Evolutionary conservation across 2,797 vertebrate genomes (phyloP).

Genomic region (Threskiornis aethiopicus): DNA sequence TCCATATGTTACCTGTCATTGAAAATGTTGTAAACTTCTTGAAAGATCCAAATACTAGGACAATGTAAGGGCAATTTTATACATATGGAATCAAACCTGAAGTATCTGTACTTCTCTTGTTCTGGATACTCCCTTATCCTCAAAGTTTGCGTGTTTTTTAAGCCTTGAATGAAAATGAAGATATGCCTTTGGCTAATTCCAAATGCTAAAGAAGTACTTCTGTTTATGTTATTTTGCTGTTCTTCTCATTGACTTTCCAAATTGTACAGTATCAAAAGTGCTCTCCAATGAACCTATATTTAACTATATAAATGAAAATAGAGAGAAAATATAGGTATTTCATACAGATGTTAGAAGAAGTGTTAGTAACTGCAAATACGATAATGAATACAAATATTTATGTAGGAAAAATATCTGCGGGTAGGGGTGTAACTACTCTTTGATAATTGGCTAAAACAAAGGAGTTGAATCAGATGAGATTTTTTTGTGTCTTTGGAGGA

Average conservation of each 20-base stretch:
- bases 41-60: background rate
- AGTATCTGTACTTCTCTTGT: background rate
- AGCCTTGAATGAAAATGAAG: background rate
- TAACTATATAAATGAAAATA: background rate
- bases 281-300: background rate
- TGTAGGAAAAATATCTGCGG: background rate
- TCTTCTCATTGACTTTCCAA: background rate
- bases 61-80: background rate
- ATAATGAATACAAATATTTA: background rate
- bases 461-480: background rate
- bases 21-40: background rate
- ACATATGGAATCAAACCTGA: background rate
- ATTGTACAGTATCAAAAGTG: background rate
- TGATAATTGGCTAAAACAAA: background rate
- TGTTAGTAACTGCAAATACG: background rate
- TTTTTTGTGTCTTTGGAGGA: background rate
- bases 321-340: rapidly evolving
- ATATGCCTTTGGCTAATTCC: background rate
- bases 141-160: background rate
- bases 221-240: background rate
- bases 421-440: background rate
- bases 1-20: background rate
- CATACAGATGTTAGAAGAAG: background rate
- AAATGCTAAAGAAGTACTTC: background rate
- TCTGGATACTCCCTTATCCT: background rate